These are phyloP conservation scores for Tethea ocularis DNA, from an alignment of 2,888 invertebrate genomes.

Conservation along the genomic window DNA sequence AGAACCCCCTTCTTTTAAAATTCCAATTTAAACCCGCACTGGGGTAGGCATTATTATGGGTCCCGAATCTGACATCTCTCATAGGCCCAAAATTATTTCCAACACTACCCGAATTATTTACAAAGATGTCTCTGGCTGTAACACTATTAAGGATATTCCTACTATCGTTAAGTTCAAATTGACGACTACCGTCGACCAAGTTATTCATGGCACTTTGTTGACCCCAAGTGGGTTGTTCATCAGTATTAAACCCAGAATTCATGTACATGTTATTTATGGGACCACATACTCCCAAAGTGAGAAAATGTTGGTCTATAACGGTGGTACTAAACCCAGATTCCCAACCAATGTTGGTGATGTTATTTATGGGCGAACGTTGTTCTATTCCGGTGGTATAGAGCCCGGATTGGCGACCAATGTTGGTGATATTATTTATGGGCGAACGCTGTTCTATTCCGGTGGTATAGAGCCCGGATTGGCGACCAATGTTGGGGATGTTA, in stretches of 20 bases:
- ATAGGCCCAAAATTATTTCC: not conserved
- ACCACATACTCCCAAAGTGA: too few species aligned
- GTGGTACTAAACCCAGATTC: not conserved
- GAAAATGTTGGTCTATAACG: too few species aligned
- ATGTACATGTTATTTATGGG: too few species aligned
- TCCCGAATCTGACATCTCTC: not conserved
- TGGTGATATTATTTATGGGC: not conserved
- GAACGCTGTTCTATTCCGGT: not conserved
- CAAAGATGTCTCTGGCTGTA: not conserved
- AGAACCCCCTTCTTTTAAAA: not conserved
- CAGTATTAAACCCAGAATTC: too few species aligned
- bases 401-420: not conserved
- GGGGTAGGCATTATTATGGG: not conserved
- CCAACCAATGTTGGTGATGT: not conserved
- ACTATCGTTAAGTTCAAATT: not conserved
- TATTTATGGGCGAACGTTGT: not conserved
- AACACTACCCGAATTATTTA: not conserved
- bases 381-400: not conserved
- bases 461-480: too few species aligned
- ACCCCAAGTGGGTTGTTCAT: too few species aligned
- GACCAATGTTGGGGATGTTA: conserved; percentile 2
- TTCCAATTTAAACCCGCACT: not conserved
- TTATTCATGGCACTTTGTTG: not conserved
- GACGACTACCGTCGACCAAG: not conserved
- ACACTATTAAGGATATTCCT: not conserved